phyloP scores from a whole-genome alignment of 2,797 vertebrate species.

The Cossypha polioptera region DNA sequence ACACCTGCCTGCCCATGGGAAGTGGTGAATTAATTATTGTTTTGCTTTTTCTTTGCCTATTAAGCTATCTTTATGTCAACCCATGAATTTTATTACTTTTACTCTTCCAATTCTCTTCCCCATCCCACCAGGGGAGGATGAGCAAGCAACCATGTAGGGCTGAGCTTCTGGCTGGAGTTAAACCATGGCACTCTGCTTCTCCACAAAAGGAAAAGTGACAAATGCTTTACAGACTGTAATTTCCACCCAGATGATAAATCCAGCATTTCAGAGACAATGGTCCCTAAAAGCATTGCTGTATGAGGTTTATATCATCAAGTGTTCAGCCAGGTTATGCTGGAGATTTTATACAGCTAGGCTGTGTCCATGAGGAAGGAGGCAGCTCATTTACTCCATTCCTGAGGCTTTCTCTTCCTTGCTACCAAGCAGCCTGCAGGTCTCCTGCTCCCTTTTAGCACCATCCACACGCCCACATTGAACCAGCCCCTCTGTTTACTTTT shows the following conservation, averaged over 20 bases:
- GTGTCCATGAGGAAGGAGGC: not conserved
- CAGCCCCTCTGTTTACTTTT: not conserved
- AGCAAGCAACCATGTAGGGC: not conserved
- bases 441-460: not conserved
- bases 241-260: not conserved
- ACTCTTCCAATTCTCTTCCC: not conserved
- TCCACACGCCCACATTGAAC: not conserved
- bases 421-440: not conserved
- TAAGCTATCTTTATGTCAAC: not conserved
- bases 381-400: not conserved
- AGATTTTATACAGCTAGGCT: not conserved
- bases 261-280: not conserved
- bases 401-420: not conserved
- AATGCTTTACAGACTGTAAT: not conserved
- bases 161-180: not conserved
- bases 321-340: not conserved
- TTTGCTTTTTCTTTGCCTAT: not conserved
- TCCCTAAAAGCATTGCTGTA: not conserved
- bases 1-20: too few relatives aligned
- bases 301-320: not conserved
- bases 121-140: not conserved
- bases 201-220: not conserved
- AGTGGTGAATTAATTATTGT: not conserved
- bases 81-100: not conserved
- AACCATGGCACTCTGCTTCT: accelerated